Base-by-base conservation (phyloP, 37 sponge, comb jelly and placozoan genomes). In the Agelas oroides region DNA sequence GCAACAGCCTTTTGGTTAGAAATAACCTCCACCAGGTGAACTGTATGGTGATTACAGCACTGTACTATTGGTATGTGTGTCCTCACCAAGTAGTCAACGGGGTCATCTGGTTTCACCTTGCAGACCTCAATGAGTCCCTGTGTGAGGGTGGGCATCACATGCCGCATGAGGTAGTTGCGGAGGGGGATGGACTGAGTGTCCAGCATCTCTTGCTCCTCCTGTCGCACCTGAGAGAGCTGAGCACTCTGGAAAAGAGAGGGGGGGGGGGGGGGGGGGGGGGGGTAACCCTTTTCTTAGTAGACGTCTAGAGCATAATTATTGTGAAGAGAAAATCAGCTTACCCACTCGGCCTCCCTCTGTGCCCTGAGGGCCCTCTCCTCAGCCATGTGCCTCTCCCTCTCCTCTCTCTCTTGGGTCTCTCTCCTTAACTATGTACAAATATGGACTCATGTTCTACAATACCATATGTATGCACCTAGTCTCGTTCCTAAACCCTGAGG, bases 141-240 rank as follows among this genome's bases (percentile, higher is more conserved):
- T 34, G 90, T 94, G 34, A 97, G 84, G 20, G 95, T 97, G n/a
- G 97, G 97, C 93, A 97, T 92, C 46, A 97, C 95, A 75, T 94
- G 87, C 21, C 79, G 83, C 92, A 94, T 97, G 25, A 97, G 91
- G 71, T 92, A 94, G 85, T 94, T 97, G 1, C 94, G 39, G 5
- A 97, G 86, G 35, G 97, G 95, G 66, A 88, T 79, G n/a, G 87
- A 79, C 69, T 89, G 92, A 19, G 85, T 65, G 75, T 94, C 90
- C 24, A 97, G 70, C 79, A 88, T 84, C 65, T 94, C 97, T 69
- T 92, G 81, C 61, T 95, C 96, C 60, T 95, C 92, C 24, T 84
- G 38, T 76, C 85, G 65, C 60, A 95, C 93, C 62, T 77, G 70
- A 28, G 77, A 67, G n/a, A 92, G 67, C 18, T 79, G 78, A 15